Conservation (phyloP, 1,140 invertebrate species). For the Drosophila nannoptera region DNA sequence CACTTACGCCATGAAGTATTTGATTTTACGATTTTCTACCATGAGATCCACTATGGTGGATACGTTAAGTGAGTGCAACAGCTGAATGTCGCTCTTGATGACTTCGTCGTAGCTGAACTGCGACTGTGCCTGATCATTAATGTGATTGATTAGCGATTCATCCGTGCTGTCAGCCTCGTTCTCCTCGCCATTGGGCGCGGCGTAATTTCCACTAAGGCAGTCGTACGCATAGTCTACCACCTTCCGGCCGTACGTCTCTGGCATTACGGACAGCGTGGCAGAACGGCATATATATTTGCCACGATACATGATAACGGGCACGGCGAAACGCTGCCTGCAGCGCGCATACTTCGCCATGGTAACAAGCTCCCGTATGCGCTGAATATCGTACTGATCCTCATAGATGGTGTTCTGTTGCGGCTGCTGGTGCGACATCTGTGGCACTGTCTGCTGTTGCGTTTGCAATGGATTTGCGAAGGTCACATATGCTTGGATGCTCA, state of each 20-base stretch:
- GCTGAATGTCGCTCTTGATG: slow-evolving; percentile 86
- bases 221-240: slow-evolving; percentile 74
- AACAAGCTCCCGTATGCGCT: slow-evolving; percentile 83
- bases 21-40: slow-evolving; percentile 93
- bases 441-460: slow-evolving; percentile 26
- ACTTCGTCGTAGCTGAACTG: slow-evolving; percentile 81
- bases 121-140: slow-evolving; percentile 61
- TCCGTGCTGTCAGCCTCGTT: slow-evolving; percentile 68
- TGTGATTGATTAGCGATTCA: slow-evolving; percentile 75
- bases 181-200: slow-evolving; percentile 61
- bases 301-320: slow-evolving; percentile 89
- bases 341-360: slow-evolving; percentile 82
- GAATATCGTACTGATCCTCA: slow-evolving; percentile 82
- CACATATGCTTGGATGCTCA: slow-evolving; percentile 69
- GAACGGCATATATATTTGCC: slow-evolving; percentile 87
- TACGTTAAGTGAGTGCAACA: slow-evolving; percentile 87
- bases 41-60: slow-evolving; percentile 91
- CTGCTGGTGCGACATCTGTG: slow-evolving; percentile 18
- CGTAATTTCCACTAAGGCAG: slow-evolving; percentile 65
- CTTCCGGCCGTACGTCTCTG: slow-evolving; percentile 86
- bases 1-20: slow-evolving; percentile 90
- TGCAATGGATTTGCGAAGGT: slow-evolving; percentile 67
- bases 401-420: slow-evolving; percentile 82
- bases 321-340: slow-evolving; percentile 88
- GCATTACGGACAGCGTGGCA: slow-evolving; percentile 85